A percentile compares a stretch with the other conserved stretches of the same genome.
phyloP scores from a whole-genome alignment of 2,888 invertebrate species.

The Scaptomyza tumidula region DNA sequence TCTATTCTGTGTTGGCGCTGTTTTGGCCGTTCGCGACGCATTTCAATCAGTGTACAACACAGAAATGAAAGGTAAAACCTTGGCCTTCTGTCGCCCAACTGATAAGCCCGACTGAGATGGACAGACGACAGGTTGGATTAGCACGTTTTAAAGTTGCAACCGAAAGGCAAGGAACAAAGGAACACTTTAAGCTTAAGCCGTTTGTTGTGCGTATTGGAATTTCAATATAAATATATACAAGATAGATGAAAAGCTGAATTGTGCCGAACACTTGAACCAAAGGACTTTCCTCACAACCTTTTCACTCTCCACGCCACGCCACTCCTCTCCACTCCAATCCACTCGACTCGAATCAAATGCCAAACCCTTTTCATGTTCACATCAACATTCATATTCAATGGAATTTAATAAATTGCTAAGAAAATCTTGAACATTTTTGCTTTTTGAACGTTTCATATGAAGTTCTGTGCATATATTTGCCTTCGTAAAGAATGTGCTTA shows the following conservation, averaged over 20 bases:
- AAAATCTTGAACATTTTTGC: conserved; percentile 36
- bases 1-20: conserved; percentile 14
- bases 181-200: conserved; percentile 1
- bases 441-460: conserved; percentile 8
- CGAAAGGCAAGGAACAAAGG: background rate
- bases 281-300: background rate
- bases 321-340: too few species aligned
- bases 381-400: conserved; percentile 9
- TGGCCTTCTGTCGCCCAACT: conserved; percentile 12
- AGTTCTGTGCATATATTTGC: conserved; percentile 21
- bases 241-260: background rate
- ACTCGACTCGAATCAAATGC: conserved; percentile 29
- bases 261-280: conserved; percentile 25
- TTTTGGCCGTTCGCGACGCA: conserved; percentile 38
- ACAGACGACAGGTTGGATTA: conserved; percentile 37
- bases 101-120: conserved; percentile 9
- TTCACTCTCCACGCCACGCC: background rate
- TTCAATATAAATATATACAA: conserved; percentile 27
- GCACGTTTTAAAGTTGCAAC: conserved; percentile 24
- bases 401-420: conserved; percentile 58
- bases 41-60: conserved; percentile 51
- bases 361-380: conserved; percentile 73
- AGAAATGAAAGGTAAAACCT: conserved; percentile 51
- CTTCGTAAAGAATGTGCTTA: background rate
- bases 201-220: conserved; percentile 32